Base-by-base conservation (phyloP, 2,113 vertebrate genomes). In the Carassius gibelio region DNA sequence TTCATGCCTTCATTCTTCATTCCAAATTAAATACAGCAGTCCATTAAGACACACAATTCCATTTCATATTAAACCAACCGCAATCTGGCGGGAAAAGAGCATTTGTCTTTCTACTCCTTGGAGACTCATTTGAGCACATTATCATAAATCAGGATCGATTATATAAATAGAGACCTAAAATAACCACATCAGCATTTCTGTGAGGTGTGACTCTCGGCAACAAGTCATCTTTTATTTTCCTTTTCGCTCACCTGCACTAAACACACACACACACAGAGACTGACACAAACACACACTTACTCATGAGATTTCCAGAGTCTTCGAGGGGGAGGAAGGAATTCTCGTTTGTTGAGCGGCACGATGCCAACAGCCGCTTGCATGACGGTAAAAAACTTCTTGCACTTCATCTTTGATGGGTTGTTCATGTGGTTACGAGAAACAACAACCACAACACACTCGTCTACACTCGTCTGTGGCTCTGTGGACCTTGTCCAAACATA, bases 381-480 rank as follows among this genome's bases (percentile, higher is more conserved):
- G 91, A 97, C 94, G 57, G 95, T 95, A 76, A 96, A 95, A 8
- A 97, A 98, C 90, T 97, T 98, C 93, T 97, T 98, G 88, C 96
- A 97, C 90, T 94, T 95, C 97, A 97, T 98, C 74, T 90, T 92
- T 23, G 55, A 75, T 0, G 5, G 62, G 50, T 38, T 14, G 38
- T 4, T 23, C 42, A 59, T 23, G 19, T 42, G 38, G 38, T 42
- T 7, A 8, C 7, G 42, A 19, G 55, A 45, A 52, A 69, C 50
- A 48, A n/a, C 59, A 45, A 38, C 72, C 55, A 59, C 26, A 15
- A 69, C 75, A 34, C 48, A 15, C 50, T 36, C 45, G 45, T 62
- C 36, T 17, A 64, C 75, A 52, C 30, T 30, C 30, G 30, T 45
- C 68, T 74, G 50, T 48, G 52, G 26, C 75, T 66, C 34, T 50